Evolutionary conservation across 2,797 vertebrate species (phyloP), one percentile per base, ranked within the genome.

Genomic region (Chromis chromis): DNA sequence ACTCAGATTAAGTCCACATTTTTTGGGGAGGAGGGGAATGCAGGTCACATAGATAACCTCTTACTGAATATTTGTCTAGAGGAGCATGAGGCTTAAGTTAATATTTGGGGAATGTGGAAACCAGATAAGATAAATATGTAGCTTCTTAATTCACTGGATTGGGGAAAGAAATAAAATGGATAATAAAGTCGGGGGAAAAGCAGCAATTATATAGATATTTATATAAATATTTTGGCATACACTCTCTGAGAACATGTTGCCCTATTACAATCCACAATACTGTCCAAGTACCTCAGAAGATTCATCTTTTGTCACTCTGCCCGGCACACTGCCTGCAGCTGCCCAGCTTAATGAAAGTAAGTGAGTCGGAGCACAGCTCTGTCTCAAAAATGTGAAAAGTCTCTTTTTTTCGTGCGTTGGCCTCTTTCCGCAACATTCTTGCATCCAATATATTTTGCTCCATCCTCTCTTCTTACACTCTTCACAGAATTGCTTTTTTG

Each of bases 231-330:
- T 84, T 88, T 87, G 84, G 84, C 90, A 90, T 82, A 74, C 79
- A 89, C 76, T 83, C 82, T 89, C 78, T 86, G 84, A 89, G 84
- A 91, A 89, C 78, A 84, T 87, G 84, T 89, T 85, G 79, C 87
- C 85, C 39, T 79, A 63, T 85, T 88, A 85, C 89, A 92, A 89
- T 92, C 90, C 88, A 89, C 86, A 93, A 93, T 89, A 94, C 92
- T 93, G 91, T 91, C 90, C 86, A 79, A 91, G 91, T 93, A 93
- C 91, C 92, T 91, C 79, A 65, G 85, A 92, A 72, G 82, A 89
- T 88, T 91, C 55, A 70, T 86, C 76, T 76, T 65, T 64, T 79
- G 53, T 86, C 82, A 71, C 87, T 59, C 57, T 61, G 74, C 79
- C 7, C 36, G 81, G 63, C 88, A 72, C 60, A 70, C 86, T 44